Evolutionary conservation across 2,113 vertebrate genomes (phyloP).

Genomic region (Tupaia chinensis): DNA sequence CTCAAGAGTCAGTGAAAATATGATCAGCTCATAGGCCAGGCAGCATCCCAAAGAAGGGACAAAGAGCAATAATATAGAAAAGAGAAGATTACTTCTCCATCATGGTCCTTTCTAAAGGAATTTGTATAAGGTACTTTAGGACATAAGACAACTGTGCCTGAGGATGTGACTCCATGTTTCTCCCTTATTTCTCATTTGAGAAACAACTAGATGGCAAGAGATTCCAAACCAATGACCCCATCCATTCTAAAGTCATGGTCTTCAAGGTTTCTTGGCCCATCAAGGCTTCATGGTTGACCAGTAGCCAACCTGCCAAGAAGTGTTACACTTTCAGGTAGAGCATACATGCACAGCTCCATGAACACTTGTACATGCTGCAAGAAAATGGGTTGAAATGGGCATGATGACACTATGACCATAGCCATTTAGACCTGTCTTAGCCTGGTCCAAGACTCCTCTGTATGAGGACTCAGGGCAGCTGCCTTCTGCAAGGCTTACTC

Average conservation of each 20-base stretch:
- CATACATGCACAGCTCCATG: no score
- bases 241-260: background rate
- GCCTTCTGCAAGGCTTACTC: no score
- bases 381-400: no score
- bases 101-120: background rate
- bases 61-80: rapidly evolving
- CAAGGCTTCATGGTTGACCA: no score
- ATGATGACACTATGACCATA: background rate
- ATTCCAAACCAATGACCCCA: no score
- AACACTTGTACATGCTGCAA: no score
- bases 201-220: no score
- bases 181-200: no score
- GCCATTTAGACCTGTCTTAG: rapidly evolving
- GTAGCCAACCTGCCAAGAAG: no score
- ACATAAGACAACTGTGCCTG: background rate
- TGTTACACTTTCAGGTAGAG: background rate
- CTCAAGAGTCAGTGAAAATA: background rate
- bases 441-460: background rate
- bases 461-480: background rate
- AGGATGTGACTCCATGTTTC: no score
- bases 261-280: background rate
- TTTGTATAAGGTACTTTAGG: background rate
- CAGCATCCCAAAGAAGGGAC: no score
- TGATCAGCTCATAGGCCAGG: background rate
- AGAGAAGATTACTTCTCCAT: background rate